Evolutionary conservation across 92 coral and sea anemone species (phyloP).

Genomic region (Diadumene lineata): DNA sequence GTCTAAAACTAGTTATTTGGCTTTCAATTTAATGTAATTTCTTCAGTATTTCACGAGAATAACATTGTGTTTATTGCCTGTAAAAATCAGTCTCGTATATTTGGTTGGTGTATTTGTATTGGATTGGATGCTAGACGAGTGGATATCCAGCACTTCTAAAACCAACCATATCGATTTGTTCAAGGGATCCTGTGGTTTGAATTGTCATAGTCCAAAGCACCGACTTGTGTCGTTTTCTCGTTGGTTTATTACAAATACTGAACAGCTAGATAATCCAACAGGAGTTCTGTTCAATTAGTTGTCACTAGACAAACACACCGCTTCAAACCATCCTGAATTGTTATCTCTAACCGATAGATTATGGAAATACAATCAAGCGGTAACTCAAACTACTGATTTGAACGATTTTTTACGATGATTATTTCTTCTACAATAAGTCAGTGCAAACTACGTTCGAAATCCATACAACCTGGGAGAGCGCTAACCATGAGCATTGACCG

Average conservation of each 20-base stretch:
- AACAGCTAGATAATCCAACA: neutral
- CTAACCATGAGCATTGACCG: neutral
- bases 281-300: slow-evolving; percentile 11
- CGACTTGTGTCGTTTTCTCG: slow-evolving; percentile 13
- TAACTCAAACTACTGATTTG: neutral
- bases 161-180: neutral
- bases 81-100: neutral
- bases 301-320: slow-evolving; percentile 19
- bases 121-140: no score
- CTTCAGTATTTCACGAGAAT: no score
- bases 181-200: slow-evolving; percentile 1
- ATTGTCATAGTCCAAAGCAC: neutral
- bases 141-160: neutral
- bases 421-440: neutral
- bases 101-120: no score
- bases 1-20: no score
- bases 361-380: slow-evolving; percentile 5
- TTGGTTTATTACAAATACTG: neutral
- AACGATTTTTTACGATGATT: neutral
- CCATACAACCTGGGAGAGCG: slow-evolving; percentile 8
- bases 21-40: no score
- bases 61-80: no score
- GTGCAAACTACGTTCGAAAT: neutral
- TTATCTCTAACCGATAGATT: slow-evolving; percentile 1
- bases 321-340: slow-evolving; percentile 18